Conservation (phyloP, 2,888 invertebrate species). For the Sialis lutaria region DNA sequence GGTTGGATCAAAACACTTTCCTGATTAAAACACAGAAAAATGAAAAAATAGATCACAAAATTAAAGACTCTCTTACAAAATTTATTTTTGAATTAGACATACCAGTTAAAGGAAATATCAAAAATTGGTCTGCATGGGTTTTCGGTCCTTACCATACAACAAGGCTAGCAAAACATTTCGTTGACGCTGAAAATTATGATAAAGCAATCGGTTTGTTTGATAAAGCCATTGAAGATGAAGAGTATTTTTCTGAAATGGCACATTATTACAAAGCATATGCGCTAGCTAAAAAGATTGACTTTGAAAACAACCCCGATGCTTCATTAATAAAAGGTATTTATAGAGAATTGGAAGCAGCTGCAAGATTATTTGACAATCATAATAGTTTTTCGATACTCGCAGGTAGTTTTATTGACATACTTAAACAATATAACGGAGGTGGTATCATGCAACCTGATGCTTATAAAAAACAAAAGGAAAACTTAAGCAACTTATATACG, state of each 20-base stretch:
- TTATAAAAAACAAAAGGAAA: slow-evolving; percentile 11
- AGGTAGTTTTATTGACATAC: slow-evolving; percentile 8
- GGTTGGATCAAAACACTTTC: slow-evolving; percentile 12
- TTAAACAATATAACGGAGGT: slow-evolving; percentile 10
- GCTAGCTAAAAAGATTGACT: slow-evolving; percentile 6
- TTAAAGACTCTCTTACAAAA: neutral
- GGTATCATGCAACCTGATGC: slow-evolving; percentile 11
- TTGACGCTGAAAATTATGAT: slow-evolving; percentile 6
- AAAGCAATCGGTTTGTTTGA: slow-evolving; percentile 13
- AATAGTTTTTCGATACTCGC: slow-evolving; percentile 7
- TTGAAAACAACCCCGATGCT: no score
- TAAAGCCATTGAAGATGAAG: slow-evolving; percentile 13
- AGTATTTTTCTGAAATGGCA: slow-evolving; percentile 15
- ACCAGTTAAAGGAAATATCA: neutral
- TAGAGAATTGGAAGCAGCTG: slow-evolving; percentile 9
- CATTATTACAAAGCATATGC: slow-evolving; percentile 16
- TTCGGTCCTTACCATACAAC: slow-evolving; percentile 10
- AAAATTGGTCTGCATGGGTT: slow-evolving; percentile 5
- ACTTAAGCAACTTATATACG: slow-evolving; percentile 8
- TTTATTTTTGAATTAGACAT: slow-evolving; percentile 2
- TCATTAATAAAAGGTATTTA: neutral
- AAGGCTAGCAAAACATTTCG: slow-evolving; percentile 10
- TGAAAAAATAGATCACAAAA: neutral
- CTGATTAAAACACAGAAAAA: slow-evolving; percentile 1
- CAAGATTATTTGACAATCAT: slow-evolving; percentile 8